Conservation (phyloP, 2,888 invertebrate genomes). For the Lissonota sp. region DNA sequence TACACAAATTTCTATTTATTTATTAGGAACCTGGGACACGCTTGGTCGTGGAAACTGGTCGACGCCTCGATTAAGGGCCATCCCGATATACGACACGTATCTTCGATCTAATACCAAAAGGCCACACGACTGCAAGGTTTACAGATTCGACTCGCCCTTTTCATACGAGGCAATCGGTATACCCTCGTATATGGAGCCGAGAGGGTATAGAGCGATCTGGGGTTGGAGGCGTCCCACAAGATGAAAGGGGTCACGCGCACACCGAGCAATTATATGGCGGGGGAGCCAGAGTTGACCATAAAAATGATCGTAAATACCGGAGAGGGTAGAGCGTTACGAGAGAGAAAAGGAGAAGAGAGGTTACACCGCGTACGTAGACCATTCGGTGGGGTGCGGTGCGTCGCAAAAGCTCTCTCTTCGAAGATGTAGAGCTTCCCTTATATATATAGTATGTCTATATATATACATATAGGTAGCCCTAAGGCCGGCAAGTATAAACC, state of each 20-base stretch:
- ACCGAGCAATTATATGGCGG: constrained; percentile 72
- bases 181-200: neutral
- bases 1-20: no score
- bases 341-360: constrained; percentile 10
- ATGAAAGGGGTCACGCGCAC: constrained; percentile 36
- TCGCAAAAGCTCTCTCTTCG: constrained; percentile 36
- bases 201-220: no score
- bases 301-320: constrained; percentile 81
- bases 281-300: constrained; percentile 73
- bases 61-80: no score
- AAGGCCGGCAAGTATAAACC: no score
- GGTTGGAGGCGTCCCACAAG: neutral
- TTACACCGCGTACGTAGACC: constrained; percentile 26
- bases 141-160: no score
- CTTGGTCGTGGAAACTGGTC: no score
- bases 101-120: no score
- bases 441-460: no score
- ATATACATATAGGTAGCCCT: no score
- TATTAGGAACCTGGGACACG: no score
- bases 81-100: no score
- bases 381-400: constrained; percentile 29
- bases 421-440: constrained; percentile 70
- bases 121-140: no score
- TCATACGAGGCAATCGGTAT: neutral
- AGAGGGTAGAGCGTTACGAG: constrained; percentile 53